Evolutionary conservation across 2,113 vertebrate genomes (phyloP).

Genomic region (Tenebrosternarchus preto): DNA sequence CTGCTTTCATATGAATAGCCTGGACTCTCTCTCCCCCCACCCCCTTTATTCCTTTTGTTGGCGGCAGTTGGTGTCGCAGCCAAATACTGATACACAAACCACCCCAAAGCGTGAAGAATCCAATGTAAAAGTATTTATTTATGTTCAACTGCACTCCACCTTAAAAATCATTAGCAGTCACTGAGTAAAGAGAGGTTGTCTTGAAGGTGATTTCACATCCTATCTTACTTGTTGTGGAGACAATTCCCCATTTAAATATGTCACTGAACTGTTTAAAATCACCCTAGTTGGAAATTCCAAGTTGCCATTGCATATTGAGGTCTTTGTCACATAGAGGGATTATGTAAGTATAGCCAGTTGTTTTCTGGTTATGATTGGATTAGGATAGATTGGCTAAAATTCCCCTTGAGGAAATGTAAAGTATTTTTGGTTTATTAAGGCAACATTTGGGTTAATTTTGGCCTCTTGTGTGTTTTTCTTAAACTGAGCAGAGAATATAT

Average conservation of each 20-base stretch:
- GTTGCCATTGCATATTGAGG: conserved; percentile 16
- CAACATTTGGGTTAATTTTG: no score
- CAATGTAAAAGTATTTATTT: conserved; percentile 27
- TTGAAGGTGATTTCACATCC: conserved; percentile 22
- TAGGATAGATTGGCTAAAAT: background rate
- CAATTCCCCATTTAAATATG: background rate
- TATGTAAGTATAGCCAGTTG: background rate
- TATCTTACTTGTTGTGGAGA: background rate
- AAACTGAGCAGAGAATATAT: no score
- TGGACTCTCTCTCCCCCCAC: background rate
- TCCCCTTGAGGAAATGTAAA: background rate
- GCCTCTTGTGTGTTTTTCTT: no score
- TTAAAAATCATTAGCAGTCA: background rate
- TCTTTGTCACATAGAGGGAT: conserved; percentile 28
- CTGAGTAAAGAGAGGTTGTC: background rate
- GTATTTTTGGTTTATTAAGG: no score
- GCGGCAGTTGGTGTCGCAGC: conserved; percentile 27
- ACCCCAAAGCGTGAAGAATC: conserved; percentile 19
- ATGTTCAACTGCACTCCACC: conserved; percentile 1
- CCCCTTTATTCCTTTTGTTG: background rate
- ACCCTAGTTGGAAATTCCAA: background rate
- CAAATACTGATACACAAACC: conserved; percentile 18
- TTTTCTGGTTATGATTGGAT: conserved; percentile 34
- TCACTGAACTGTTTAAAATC: background rate
- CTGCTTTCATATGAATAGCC: no score